A percentile compares a stretch with the other conserved stretches of the same genome.
These are phyloP conservation scores for Petromus typicus DNA, from an alignment of 2,113 vertebrate species.

Conservation along the genomic window DNA sequence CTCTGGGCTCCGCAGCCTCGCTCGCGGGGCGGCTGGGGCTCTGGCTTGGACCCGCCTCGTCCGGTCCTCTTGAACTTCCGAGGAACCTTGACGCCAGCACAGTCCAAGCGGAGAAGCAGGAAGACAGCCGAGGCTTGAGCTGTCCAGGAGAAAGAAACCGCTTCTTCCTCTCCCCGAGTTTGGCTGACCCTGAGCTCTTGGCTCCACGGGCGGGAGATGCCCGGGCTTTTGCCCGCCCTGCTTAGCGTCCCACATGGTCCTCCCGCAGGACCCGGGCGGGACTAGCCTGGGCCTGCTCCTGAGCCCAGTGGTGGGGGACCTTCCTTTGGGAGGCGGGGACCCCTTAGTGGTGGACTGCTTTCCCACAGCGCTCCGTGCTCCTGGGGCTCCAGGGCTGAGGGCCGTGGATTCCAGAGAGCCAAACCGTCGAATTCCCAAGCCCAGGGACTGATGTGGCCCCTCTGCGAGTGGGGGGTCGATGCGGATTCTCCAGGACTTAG, in stretches of 20 bases:
- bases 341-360: neutral
- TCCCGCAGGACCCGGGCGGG: no score
- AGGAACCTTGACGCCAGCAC: neutral
- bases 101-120: neutral
- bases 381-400: neutral
- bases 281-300: no score
- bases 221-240: no score
- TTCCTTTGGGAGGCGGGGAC: neutral
- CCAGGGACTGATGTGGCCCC: neutral
- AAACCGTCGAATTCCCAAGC: neutral
- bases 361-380: neutral
- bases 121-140: neutral
- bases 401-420: neutral
- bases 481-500: accelerated
- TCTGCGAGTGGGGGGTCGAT: neutral
- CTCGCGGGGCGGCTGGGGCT: neutral
- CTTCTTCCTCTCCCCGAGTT: no score
- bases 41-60: neutral
- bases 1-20: neutral
- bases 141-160: neutral
- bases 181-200: accelerated
- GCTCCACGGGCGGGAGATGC: no score
- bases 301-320: no score
- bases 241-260: no score
- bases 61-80: neutral